Percentiles rank a stretch among this genome's conserved stretches.
Conservation (phyloP, 2,888 invertebrate species). For the Drosophila putrida region DNA sequence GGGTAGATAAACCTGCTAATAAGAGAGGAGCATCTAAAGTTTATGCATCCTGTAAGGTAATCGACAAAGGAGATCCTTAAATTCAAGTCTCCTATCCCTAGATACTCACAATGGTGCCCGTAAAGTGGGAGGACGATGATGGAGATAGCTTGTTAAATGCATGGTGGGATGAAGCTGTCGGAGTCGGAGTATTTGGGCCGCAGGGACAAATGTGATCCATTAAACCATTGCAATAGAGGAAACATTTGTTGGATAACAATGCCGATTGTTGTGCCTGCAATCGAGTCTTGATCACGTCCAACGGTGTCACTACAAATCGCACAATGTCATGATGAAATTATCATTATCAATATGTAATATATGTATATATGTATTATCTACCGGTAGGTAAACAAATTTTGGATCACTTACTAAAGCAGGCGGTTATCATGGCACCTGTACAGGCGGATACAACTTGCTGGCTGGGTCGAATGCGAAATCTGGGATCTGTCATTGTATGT, state of each 20-base stretch:
- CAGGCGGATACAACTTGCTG: slow-evolving; percentile 85
- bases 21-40: too few species aligned
- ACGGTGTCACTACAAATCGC: slow-evolving; percentile 92
- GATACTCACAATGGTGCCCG: slow-evolving; percentile 89
- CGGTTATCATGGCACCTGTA: slow-evolving; percentile 95
- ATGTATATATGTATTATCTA: not conserved
- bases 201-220: slow-evolving; percentile 99
- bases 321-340: slow-evolving; percentile 39
- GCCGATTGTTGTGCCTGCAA: slow-evolving; percentile 97
- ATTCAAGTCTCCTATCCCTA: too few species aligned
- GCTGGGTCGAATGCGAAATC: slow-evolving; percentile 87
- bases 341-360: not conserved
- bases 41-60: too few species aligned
- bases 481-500: slow-evolving; percentile 88
- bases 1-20: too few species aligned
- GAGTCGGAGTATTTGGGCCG: slow-evolving; percentile 84
- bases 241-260: slow-evolving; percentile 93
- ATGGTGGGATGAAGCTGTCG: slow-evolving; percentile 41
- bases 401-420: slow-evolving; percentile 91
- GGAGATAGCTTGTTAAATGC: slow-evolving; percentile 53
- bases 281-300: slow-evolving; percentile 99
- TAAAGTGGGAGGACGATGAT: slow-evolving; percentile 88
- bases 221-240: slow-evolving; percentile 98
- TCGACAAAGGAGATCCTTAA: too few species aligned
- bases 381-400: slow-evolving; percentile 6